Percentiles rank a stretch among this genome's conserved stretches.
phyloP scores from a whole-genome alignment of 1,140 invertebrate species.

The Colletes gigas region DNA sequence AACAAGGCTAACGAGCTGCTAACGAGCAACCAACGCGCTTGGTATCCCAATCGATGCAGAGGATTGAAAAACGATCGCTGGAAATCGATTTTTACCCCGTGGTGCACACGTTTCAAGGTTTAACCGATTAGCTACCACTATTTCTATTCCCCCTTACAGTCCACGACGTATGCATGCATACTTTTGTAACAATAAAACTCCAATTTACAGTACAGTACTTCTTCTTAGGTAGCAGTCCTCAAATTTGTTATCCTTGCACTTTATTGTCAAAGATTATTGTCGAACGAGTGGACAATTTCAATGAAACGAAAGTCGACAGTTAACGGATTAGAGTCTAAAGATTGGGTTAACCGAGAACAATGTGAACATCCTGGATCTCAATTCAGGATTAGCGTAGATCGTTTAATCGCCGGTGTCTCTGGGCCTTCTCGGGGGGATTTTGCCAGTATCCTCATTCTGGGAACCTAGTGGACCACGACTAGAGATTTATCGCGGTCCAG shows the following conservation, averaged over 20 bases:
- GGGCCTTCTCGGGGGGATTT: not conserved
- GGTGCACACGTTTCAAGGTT: not conserved
- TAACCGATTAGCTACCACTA: no score
- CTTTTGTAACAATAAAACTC: no score
- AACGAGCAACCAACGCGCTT: constrained; percentile 65
- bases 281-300: no score
- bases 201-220: no score
- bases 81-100: not conserved
- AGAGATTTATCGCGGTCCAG: constrained; percentile 4
- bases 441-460: not conserved
- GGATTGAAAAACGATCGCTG: constrained; percentile 4
- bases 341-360: no score
- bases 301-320: no score
- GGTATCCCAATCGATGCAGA: constrained; percentile 68
- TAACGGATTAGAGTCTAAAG: no score
- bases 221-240: no score
- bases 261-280: no score
- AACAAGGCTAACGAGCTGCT: constrained; percentile 70
- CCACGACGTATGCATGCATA: no score
- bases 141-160: no score
- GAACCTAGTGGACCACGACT: not conserved
- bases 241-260: no score
- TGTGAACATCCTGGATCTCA: not conserved
- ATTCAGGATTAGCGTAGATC: constrained; percentile 13
- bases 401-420: not conserved